Percentiles rank a stretch among this genome's conserved stretches.
Evolutionary conservation across 2,113 vertebrate species (phyloP).

Genomic region (Cacatua alba): DNA sequence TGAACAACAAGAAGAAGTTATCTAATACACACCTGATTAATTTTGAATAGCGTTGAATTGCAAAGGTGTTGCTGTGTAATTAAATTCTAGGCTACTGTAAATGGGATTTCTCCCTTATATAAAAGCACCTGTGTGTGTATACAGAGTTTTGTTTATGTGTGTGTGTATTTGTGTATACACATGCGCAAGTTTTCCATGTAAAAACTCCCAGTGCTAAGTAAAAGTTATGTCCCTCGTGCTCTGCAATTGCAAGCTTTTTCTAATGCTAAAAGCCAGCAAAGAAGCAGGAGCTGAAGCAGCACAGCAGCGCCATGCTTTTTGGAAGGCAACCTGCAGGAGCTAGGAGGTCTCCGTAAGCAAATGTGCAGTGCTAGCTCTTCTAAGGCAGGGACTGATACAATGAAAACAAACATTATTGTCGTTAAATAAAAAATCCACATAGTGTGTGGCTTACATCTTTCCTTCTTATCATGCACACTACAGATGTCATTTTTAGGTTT

Average conservation of each 20-base stretch:
- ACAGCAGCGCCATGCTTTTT: not conserved
- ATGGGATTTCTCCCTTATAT: not conserved
- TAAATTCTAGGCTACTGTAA: not conserved
- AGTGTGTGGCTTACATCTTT: not conserved
- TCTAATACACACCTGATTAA: not conserved
- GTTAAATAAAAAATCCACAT: not conserved
- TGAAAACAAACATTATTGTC: not conserved
- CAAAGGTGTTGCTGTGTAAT: not conserved
- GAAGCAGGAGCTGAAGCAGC: not conserved
- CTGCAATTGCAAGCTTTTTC: not conserved
- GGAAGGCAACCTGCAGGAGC: not conserved
- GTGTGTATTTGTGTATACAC: not conserved
- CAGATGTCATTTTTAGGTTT: not conserved
- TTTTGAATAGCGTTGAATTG: not conserved
- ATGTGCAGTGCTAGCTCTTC: not conserved
- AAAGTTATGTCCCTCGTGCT: not conserved
- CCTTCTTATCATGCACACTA: rapidly evolving
- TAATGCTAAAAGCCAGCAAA: not conserved
- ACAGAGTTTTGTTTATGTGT: not conserved
- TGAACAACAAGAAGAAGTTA: not conserved
- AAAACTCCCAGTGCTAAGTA: not conserved
- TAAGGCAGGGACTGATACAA: not conserved
- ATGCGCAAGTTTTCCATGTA: not conserved
- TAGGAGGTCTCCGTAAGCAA: not conserved
- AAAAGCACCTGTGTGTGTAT: not conserved